phyloP scores from a whole-genome alignment of 2,113 vertebrate genomes.

The Calidris pygmaea region DNA sequence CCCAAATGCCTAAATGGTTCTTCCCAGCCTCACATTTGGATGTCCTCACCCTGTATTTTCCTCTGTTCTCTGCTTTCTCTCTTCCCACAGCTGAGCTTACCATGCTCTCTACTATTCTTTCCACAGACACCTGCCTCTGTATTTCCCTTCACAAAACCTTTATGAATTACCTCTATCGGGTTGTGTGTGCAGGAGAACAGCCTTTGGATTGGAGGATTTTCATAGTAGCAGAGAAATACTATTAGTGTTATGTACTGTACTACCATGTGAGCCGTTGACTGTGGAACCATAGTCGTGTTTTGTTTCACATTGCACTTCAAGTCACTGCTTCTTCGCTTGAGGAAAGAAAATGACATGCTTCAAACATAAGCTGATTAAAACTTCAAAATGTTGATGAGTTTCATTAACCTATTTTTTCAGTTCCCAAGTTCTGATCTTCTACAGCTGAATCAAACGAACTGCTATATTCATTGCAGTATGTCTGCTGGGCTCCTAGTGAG shows the following conservation, averaged over 20 bases:
- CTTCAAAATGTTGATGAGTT: neutral
- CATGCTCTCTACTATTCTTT: neutral
- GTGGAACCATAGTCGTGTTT: rapidly evolving
- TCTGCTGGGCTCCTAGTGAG: neutral
- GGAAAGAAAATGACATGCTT: neutral
- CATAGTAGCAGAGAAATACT: neutral
- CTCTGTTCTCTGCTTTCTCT: neutral
- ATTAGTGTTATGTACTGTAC: neutral
- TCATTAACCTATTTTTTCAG: neutral
- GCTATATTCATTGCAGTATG: rapidly evolving
- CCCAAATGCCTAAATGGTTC: neutral
- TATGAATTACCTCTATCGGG: neutral
- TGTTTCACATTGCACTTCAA: neutral
- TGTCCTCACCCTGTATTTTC: neutral
- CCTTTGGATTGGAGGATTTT: neutral
- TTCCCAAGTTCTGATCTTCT: neutral
- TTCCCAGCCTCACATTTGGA: neutral
- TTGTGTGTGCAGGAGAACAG: neutral
- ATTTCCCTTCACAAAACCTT: neutral
- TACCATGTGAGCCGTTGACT: neutral
- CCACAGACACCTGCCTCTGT: neutral
- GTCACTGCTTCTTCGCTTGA: neutral
- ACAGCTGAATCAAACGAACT: neutral
- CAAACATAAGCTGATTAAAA: neutral
- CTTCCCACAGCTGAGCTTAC: neutral